phyloP scores from a whole-genome alignment of 2,113 vertebrate genomes.

The Forbesichthys papilliferus region DNA sequence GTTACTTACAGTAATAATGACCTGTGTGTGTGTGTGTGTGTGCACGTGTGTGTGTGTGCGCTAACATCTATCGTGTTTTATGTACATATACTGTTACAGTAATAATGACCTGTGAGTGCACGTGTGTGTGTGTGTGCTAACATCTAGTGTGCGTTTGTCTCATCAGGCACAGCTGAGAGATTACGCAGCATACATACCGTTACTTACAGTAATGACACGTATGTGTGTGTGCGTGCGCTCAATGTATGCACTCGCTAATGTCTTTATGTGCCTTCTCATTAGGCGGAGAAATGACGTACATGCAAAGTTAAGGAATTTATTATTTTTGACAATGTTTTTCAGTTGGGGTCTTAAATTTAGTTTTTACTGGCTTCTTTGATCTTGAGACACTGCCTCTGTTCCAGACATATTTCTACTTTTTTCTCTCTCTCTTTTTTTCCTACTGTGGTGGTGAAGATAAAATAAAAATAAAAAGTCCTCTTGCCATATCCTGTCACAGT shows the following conservation, averaged over 20 bases:
- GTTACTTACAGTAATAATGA: too few species aligned
- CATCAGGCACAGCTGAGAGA: too few species aligned
- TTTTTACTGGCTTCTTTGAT: slow-evolving; percentile 19
- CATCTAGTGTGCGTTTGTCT: too few species aligned
- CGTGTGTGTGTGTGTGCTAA: too few species aligned
- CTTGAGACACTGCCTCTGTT: background rate
- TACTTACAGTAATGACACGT: background rate
- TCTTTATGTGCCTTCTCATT: slow-evolving; percentile 42
- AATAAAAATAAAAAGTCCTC: slow-evolving; percentile 3
- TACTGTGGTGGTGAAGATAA: slow-evolving; percentile 8
- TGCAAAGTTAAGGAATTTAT: background rate
- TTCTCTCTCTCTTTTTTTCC: background rate
- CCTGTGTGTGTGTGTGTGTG: too few species aligned
- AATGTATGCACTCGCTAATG: background rate
- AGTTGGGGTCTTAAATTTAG: background rate
- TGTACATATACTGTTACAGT: background rate
- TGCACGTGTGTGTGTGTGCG: too few species aligned
- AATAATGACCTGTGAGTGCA: too few species aligned
- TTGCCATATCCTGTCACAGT: slow-evolving; percentile 26
- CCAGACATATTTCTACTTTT: background rate
- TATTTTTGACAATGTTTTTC: background rate
- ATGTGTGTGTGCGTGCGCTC: too few species aligned
- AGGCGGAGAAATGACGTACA: slow-evolving; percentile 43
- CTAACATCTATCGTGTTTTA: too few species aligned
- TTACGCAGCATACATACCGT: too few species aligned